Base-by-base conservation (phyloP, 2,113 vertebrate species). In the Egretta garzetta region DNA sequence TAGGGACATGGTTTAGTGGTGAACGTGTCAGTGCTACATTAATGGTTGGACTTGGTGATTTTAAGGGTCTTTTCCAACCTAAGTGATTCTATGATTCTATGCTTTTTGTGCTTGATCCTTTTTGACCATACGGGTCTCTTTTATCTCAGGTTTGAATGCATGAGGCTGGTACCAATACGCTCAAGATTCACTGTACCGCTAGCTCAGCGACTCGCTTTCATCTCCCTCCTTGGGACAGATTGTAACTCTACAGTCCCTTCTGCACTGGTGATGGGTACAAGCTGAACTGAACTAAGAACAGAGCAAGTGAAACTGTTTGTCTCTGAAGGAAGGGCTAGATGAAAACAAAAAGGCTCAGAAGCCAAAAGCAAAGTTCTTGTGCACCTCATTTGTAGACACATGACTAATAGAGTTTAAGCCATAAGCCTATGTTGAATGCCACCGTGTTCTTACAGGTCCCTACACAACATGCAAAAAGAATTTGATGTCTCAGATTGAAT, bases 191-290 rank as follows among this genome's bases (percentile, higher is more conserved):
- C 74, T 82, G 80, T 67, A 82, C 32, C 49, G 50, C 35, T 87
- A 93, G 87, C 59, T 41, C 39, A 30, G 53, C 8, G 2, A 94
- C 96, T 97, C 96, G 62, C 66, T 89, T 89, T 91, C 66, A 75
- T 62, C 24, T 87, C 43, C 17, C 21, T 96, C 49, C 77, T 74
- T 37, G 32, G 83, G n/a, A 19, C 62, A 94, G 43, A 62, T 22
- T 82, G 43, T 26, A 80, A 72, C 33, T 96, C 63, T 23, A 73
- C 39, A 33, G 67, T 64, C 50, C 43, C 23, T 81, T 52, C 83
- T 64, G 56, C 1, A 1, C 12, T 72, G 66, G 16, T 30, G 33
- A 13, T 28, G 68, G 80, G 33, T 66, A 66, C 33, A 43, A 89
- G 43, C 83, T 91, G 76, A 77, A 79, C 86, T 95, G 88, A 80